phyloP scores from a whole-genome alignment of 2,888 invertebrate species.

The Ochlodes sylvanus region DNA sequence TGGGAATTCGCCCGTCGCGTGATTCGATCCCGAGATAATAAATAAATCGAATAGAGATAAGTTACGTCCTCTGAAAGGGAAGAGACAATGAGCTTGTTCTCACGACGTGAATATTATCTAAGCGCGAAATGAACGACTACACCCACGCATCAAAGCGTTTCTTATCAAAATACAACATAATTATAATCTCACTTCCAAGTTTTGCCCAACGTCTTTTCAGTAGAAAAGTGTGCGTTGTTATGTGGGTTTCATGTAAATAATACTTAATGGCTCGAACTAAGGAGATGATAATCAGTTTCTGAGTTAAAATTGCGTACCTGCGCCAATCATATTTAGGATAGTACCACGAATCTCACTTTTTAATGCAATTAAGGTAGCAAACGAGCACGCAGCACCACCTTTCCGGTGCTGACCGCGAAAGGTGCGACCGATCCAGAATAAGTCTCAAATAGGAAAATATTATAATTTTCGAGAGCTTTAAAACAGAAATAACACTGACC shows the following conservation, averaged over 20 bases:
- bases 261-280: too few species aligned
- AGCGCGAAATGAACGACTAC: background rate
- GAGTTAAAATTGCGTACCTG: background rate
- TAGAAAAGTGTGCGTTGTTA: too few species aligned
- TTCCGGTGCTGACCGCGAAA: too few species aligned
- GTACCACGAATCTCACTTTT: background rate
- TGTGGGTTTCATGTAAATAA: too few species aligned
- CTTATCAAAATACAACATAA: background rate
- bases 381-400: too few species aligned
- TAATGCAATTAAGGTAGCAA: too few species aligned
- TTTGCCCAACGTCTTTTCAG: background rate
- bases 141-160: background rate
- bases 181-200: background rate
- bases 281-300: too few species aligned
- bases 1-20: conserved; percentile 42
- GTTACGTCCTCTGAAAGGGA: background rate
- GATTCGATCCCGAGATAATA: conserved; percentile 38
- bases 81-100: background rate
- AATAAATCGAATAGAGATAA: background rate
- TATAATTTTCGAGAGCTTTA: background rate
- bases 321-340: background rate
- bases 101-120: background rate
- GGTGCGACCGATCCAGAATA: too few species aligned
- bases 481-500: background rate
- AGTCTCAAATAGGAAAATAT: background rate